Evolutionary conservation across 2,797 vertebrate species (phyloP).

Genomic region (Nasua narica): DNA sequence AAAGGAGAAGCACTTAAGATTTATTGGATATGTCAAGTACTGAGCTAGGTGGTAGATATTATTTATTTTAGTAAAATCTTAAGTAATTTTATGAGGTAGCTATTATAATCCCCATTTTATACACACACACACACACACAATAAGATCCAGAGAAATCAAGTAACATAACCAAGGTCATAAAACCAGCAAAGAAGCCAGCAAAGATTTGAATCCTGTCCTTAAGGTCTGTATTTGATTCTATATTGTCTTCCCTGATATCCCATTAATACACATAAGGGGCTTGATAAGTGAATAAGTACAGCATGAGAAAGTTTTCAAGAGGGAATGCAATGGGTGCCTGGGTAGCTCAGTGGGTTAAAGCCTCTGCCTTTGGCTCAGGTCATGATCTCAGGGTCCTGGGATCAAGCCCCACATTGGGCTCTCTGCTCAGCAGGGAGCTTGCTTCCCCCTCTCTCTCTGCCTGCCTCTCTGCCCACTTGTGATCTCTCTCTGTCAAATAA

Average conservation of each 20-base stretch:
- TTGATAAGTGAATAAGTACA: conserved; percentile 36
- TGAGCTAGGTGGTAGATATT: neutral
- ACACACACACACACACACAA: neutral
- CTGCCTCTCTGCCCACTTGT: too few relatives aligned
- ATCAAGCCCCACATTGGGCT: too few relatives aligned
- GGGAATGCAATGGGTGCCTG: too few relatives aligned
- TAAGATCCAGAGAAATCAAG: neutral
- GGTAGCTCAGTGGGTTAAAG: too few relatives aligned
- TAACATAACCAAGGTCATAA: neutral
- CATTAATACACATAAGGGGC: neutral
- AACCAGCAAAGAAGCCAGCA: neutral
- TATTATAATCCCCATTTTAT: neutral
- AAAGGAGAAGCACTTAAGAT: neutral
- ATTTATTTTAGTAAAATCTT: neutral
- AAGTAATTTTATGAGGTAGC: neutral
- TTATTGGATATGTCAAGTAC: neutral
- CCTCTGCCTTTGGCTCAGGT: too few relatives aligned
- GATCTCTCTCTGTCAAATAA: too few relatives aligned
- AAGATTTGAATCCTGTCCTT: conserved; percentile 31
- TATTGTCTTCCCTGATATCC: neutral
- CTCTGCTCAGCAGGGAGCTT: too few relatives aligned
- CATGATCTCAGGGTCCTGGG: too few relatives aligned
- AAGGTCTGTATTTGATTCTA: neutral
- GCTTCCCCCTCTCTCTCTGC: too few relatives aligned
- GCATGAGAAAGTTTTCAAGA: conserved; percentile 23